These are phyloP conservation scores for Acronicta alni DNA, from an alignment of 2,888 invertebrate genomes.

Conservation along the genomic window DNA sequence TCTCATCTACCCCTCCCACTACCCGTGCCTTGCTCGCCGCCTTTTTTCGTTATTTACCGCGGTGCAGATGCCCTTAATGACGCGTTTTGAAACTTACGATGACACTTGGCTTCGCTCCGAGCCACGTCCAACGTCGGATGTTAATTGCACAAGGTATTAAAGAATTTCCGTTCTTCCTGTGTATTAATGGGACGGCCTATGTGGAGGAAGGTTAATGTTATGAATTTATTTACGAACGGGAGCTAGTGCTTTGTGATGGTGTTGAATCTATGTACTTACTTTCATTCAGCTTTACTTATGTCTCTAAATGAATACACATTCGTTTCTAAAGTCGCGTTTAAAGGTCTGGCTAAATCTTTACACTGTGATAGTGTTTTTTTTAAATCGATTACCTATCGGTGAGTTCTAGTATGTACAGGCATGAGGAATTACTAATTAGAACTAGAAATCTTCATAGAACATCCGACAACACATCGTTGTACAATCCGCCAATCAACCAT, in stretches of 20 bases:
- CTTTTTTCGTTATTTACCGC: conserved; percentile 87
- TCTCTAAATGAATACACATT: too few relatives aligned
- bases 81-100: conserved; percentile 89
- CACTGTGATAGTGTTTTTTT: too few relatives aligned
- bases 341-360: too few relatives aligned
- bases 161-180: conserved; percentile 83
- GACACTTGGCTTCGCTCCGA: conserved; percentile 85
- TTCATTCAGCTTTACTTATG: too few relatives aligned
- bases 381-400: too few relatives aligned
- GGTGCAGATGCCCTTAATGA: conserved; percentile 89
- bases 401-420: too few relatives aligned
- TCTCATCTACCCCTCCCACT: conserved; percentile 79
- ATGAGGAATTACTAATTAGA: too few relatives aligned
- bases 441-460: too few relatives aligned
- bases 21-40: conserved; percentile 54
- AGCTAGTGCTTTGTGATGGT: conserved; percentile 13
- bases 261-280: neutral
- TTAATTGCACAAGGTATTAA: conserved; percentile 88
- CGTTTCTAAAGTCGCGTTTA: too few relatives aligned
- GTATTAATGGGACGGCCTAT: conserved; percentile 80
- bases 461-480: too few relatives aligned
- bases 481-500: too few relatives aligned
- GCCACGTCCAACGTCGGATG: conserved; percentile 70
- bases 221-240: conserved; percentile 60
- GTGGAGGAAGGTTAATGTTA: conserved; percentile 62